Evolutionary conservation across 2,797 vertebrate genomes (phyloP), one percentile per base, ranked within the genome.

Genomic region (Distichodus sexfasciatus): DNA sequence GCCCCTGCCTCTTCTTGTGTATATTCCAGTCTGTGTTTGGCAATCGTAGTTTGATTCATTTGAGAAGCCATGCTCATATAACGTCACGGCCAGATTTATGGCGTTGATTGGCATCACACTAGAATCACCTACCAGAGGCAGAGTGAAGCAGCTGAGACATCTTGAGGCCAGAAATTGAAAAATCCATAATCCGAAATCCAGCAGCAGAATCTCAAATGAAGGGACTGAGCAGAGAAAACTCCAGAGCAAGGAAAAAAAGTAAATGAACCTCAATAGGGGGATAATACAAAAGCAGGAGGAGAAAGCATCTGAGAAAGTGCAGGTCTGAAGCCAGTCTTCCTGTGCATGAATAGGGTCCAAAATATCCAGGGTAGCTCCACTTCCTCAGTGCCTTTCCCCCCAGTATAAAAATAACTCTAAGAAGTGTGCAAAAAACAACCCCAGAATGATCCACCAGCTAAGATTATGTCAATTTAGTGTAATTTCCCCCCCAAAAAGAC

Each of bases 111-210:
- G 59, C 63, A 40, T 46, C 41, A 6, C 2, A 28, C n/a, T 55
- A 47, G 24, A 40, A 67, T 81, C 77, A 88, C 85, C 84, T 87
- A 86, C 84, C 86, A 8, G 76, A 80, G 76, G 66, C 50, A 8
- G 71, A 1, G 35, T 6, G 57, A 66, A 66, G 80, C 40, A 81
- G 70, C 58, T 17, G 50, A 63, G 76, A 81, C 74, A 66, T 82
- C 73, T 72, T 11, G 76, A 75, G 76, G 35, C 29, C 1, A 64
- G 66, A 40, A 12, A 10, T 50, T 55, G 81, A 69, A 51, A 57
- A 81, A 69, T 90, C 83, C 88, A 89, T 85, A 73, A 62, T 41
- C 40, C 65, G 21, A n/a, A n/a, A n/a, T n/a, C 46, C 64, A 67
- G 67, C 11, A 50, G 46, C 23, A 4, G 15, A 28, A 64, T 40